Percentiles rank a stretch among this genome's conserved stretches.
These are phyloP conservation scores for Leucoptera coffeella DNA, from an alignment of 2,888 invertebrate species.

Conservation along the genomic window DNA sequence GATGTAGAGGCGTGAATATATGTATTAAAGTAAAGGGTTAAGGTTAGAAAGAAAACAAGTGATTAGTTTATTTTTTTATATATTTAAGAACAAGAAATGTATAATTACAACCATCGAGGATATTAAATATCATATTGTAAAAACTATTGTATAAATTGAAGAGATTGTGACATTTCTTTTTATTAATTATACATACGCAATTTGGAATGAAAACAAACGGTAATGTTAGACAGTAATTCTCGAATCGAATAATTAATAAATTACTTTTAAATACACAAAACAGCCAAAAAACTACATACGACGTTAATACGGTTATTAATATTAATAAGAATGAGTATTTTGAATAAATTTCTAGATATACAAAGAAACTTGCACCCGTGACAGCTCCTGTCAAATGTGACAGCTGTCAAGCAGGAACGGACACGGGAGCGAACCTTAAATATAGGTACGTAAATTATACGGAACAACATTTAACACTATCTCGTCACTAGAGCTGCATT, in stretches of 20 bases:
- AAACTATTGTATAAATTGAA: conserved; percentile 55
- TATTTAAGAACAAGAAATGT: conserved; percentile 56
- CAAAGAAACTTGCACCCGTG: conserved; percentile 29
- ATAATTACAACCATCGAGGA: conserved; percentile 57
- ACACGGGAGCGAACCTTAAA: too few species aligned
- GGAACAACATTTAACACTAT: conserved; percentile 47
- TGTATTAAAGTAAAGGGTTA: too few species aligned
- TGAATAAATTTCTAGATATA: conserved; percentile 29
- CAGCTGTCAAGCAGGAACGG: too few species aligned
- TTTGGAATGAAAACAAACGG: too few species aligned
- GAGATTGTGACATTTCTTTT: conserved; percentile 35
- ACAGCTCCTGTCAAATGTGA: too few species aligned
- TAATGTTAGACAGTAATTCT: too few species aligned
- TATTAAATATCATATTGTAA: conserved; percentile 56
- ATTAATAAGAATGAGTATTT: conserved; percentile 46
- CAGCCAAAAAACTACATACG: conserved; percentile 47
- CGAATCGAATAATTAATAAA: conserved; percentile 22
- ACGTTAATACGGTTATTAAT: conserved; percentile 48
- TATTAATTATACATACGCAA: conserved; percentile 37
- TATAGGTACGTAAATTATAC: conserved; percentile 45
- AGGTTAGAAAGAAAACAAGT: too few species aligned
- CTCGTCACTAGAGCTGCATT: conserved; percentile 26
- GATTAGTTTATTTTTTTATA: conserved; percentile 55
- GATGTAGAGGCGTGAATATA: too few species aligned
- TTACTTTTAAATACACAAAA: conserved; percentile 48